These are phyloP conservation scores for Anastrepha obliqua DNA, from an alignment of 1,140 invertebrate species.

Conservation along the genomic window DNA sequence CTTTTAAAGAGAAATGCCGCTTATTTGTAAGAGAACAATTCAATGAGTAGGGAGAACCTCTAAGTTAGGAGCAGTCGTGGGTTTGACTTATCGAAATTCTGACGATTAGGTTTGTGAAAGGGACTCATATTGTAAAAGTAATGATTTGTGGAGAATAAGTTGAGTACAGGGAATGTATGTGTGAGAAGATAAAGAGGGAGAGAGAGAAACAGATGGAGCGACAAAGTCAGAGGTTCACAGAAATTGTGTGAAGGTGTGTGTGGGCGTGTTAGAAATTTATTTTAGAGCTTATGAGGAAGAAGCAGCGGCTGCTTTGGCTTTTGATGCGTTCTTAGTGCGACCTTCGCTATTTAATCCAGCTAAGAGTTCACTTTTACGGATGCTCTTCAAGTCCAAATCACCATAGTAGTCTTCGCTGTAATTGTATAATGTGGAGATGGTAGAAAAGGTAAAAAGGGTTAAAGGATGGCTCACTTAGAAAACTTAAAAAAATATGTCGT, in stretches of 20 bases:
- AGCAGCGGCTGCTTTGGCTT: slow-evolving; percentile 73
- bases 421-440: slow-evolving; percentile 73
- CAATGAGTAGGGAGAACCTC: too few species aligned
- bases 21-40: background rate
- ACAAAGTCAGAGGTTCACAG: slow-evolving; percentile 54
- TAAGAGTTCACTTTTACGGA: slow-evolving; percentile 92
- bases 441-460: slow-evolving; percentile 63
- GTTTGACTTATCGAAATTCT: too few species aligned
- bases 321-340: slow-evolving; percentile 70
- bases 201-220: slow-evolving; percentile 51
- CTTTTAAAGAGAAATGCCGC: background rate
- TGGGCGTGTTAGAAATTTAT: slow-evolving; percentile 58
- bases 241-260: slow-evolving; percentile 23
- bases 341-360: slow-evolving; percentile 83
- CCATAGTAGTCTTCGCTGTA: slow-evolving; percentile 97
- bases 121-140: background rate
- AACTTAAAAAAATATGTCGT: slow-evolving; percentile 18
- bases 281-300: slow-evolving; percentile 68
- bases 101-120: background rate
- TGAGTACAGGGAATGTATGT: background rate
- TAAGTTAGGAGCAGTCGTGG: too few species aligned
- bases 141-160: background rate
- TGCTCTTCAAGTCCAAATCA: slow-evolving; percentile 93
- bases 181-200: background rate
- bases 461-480: slow-evolving; percentile 27